phyloP scores from a whole-genome alignment of 1,140 invertebrate genomes.

The Drosophila prosaltans region DNA sequence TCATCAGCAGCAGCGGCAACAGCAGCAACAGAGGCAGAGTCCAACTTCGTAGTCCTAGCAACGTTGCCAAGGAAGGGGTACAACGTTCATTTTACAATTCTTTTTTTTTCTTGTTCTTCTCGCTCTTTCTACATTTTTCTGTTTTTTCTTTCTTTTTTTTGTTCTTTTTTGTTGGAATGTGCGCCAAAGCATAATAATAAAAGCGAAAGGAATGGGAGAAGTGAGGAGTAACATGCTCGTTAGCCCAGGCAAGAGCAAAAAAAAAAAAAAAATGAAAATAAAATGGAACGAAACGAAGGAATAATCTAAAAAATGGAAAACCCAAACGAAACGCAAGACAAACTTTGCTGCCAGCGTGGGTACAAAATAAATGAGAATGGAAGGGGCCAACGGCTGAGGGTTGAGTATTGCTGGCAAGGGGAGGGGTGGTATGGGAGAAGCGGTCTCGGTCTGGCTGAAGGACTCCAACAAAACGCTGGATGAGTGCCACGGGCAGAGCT shows the following conservation, averaged over 20 bases:
- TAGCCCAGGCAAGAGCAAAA: slow-evolving; percentile 55
- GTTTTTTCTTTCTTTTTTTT: slow-evolving; percentile 26
- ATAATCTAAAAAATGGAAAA: slow-evolving; percentile 81
- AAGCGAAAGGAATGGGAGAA: slow-evolving; percentile 63
- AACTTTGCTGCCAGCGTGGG: slow-evolving; percentile 79
- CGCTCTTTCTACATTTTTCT: slow-evolving; percentile 44
- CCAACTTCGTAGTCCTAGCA: slow-evolving; percentile 58
- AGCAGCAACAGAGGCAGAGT: slow-evolving; percentile 31
- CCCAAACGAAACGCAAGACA: slow-evolving; percentile 80
- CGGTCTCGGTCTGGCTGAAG: slow-evolving; percentile 55
- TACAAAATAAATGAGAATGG: slow-evolving; percentile 76
- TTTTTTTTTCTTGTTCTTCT: slow-evolving; percentile 8
- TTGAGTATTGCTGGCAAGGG: slow-evolving; percentile 9
- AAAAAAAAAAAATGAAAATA: slow-evolving; percentile 37
- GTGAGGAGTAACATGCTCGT: slow-evolving; percentile 80
- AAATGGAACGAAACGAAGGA: slow-evolving; percentile 60
- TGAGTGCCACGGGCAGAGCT: slow-evolving; percentile 78
- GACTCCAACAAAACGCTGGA: slow-evolving; percentile 62
- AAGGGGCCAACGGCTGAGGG: slow-evolving; percentile 3
- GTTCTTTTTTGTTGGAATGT: slow-evolving; percentile 67
- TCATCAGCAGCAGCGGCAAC: slow-evolving; percentile 26
- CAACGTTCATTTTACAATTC: slow-evolving; percentile 48
- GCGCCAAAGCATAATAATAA: slow-evolving; percentile 81
- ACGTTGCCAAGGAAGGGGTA: slow-evolving; percentile 41
- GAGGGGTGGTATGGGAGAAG: background rate